A percentile compares a stretch with the other conserved stretches of the same genome.
These are phyloP conservation scores for Archips xylosteana DNA, from an alignment of 2,888 invertebrate species.

Conservation along the genomic window DNA sequence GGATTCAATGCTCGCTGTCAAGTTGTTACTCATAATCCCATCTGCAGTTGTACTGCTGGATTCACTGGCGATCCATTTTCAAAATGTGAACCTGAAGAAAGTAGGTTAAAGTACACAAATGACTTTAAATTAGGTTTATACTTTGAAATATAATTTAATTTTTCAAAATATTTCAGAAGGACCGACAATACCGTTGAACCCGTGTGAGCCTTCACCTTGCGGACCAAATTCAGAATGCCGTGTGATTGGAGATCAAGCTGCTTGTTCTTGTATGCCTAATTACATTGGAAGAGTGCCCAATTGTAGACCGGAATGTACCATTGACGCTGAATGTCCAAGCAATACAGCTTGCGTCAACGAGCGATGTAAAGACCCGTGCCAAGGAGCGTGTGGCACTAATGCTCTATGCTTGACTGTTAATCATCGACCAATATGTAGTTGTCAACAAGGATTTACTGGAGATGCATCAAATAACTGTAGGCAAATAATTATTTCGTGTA, in stretches of 20 bases:
- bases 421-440: conserved; percentile 92
- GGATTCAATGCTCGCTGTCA: conserved; percentile 93
- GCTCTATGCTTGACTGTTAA: conserved; percentile 94
- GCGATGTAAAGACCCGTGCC: conserved; percentile 93
- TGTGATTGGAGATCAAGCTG: conserved; percentile 92
- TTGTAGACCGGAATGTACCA: conserved; percentile 93
- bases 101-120: conserved; percentile 68
- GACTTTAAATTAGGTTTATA: not conserved
- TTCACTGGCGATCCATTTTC: conserved; percentile 93
- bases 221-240: conserved; percentile 94
- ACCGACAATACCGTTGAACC: conserved; percentile 77
- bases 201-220: conserved; percentile 93
- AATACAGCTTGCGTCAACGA: conserved; percentile 93
- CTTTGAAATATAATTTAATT: conserved; percentile 1
- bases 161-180: conserved; percentile 52
- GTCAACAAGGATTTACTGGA: conserved; percentile 93
- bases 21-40: conserved; percentile 94
- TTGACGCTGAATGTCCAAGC: conserved; percentile 92
- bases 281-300: conserved; percentile 94
- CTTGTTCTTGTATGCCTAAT: conserved; percentile 92
- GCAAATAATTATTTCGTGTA: conserved; percentile 81
- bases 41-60: conserved; percentile 92
- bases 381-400: conserved; percentile 91
- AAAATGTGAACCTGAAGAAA: conserved; percentile 87
- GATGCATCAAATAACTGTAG: conserved; percentile 90